Evolutionary conservation across 2,797 vertebrate species (phyloP).

Genomic region (Melanotaenia maccullochi): DNA sequence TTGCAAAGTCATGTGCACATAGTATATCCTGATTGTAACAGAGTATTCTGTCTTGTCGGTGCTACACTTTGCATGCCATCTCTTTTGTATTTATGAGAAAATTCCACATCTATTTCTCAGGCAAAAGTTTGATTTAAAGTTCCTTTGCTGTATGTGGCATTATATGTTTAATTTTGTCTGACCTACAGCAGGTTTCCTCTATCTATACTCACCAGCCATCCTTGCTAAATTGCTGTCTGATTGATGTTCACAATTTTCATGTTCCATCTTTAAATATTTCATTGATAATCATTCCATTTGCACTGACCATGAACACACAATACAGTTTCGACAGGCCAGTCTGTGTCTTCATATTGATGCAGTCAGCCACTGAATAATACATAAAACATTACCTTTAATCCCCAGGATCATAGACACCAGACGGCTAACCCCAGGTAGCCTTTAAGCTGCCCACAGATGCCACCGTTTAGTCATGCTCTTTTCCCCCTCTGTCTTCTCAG

Average conservation of each 20-base stretch:
- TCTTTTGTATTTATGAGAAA: neutral
- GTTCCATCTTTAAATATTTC: conserved; percentile 21
- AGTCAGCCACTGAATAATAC: conserved; percentile 61
- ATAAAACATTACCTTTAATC: conserved; percentile 50
- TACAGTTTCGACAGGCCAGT: conserved; percentile 18
- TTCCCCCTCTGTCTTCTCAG: conserved; percentile 72
- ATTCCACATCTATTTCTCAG: neutral
- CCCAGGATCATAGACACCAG: conserved; percentile 23
- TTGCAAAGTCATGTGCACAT: neutral
- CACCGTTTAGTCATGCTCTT: conserved; percentile 13
- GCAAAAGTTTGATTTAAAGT: neutral
- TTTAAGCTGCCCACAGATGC: conserved; percentile 29
- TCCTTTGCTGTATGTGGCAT: neutral
- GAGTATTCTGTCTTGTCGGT: neutral
- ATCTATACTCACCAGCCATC: neutral
- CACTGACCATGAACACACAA: conserved; percentile 51
- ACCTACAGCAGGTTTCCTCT: neutral
- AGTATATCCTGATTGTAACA: neutral
- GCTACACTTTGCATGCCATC: neutral
- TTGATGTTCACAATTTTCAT: conserved; percentile 46
- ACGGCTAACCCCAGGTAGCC: conserved; percentile 23
- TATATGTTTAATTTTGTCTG: conserved; percentile 4
- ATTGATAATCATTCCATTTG: conserved; percentile 23
- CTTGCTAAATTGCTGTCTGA: conserved; percentile 16
- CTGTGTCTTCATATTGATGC: conserved; percentile 36